phyloP scores from a whole-genome alignment of 2,888 invertebrate species.

The Deilephila elpenor region DNA sequence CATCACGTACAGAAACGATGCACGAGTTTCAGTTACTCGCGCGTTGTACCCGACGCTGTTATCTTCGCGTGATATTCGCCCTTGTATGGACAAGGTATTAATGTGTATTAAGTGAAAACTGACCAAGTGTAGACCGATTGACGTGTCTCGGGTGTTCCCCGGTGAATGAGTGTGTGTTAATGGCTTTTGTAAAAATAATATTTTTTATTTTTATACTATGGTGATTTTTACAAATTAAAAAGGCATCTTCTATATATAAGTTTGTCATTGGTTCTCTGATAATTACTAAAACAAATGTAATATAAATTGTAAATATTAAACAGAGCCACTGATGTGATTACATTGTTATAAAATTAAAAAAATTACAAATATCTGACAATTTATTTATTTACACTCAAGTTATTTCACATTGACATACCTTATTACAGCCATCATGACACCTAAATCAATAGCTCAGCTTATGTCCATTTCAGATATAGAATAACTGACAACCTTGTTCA shows the following conservation, averaged over 20 bases:
- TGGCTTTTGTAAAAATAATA: neutral
- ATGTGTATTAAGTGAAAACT: no score
- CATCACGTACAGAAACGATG: no score
- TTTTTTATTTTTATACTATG: slow-evolving; percentile 17
- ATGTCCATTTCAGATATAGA: no score
- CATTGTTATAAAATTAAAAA: slow-evolving; percentile 6
- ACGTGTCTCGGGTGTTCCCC: slow-evolving; percentile 87
- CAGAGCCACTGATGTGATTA: neutral
- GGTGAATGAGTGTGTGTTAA: neutral
- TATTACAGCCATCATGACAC: no score
- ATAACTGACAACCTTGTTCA: no score
- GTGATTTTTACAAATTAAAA: neutral
- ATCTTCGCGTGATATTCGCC: no score
- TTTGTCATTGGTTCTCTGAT: neutral
- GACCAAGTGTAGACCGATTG: no score
- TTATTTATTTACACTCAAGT: neutral
- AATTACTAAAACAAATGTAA: neutral
- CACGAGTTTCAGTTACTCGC: no score
- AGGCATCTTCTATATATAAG: slow-evolving; percentile 1
- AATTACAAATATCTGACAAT: neutral
- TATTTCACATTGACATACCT: neutral
- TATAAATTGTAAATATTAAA: slow-evolving; percentile 22
- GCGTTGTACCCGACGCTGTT: no score
- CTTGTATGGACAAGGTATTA: no score
- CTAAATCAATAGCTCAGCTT: no score